Base-by-base conservation (phyloP, 2,888 invertebrate genomes). In the Andrena minutula region DNA sequence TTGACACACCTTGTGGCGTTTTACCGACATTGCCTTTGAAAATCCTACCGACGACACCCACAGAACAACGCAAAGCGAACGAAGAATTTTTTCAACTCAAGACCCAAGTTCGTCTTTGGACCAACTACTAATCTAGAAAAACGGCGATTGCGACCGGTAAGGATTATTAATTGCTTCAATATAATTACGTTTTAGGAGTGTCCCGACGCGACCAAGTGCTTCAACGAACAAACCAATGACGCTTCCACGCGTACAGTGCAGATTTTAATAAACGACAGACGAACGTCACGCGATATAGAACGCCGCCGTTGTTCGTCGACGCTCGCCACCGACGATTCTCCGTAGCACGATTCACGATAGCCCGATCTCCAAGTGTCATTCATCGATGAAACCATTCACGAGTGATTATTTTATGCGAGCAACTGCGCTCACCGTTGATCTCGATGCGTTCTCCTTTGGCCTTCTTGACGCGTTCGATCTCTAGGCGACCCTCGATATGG, bases 401-500 rank as follows among this genome's bases (percentile, higher is more conserved):
- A 51, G n/a, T 2, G 8, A 53, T 20, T 53, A n/a, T 53, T 53
- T 8, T 20, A 26, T 6, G 64, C 47, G 69, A 41, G 20, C 65
- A 10, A 53, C 47, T 66, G 60, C n/a, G 61, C 96, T 95, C 95
- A 97, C 97, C 96, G 94, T 96, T 95, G 91, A 97, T 96, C 94
- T 96, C 95, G 89, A 95, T 95, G 91, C 96, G 95, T 93, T 96
- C 96, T 87, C 95, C 94, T 89, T 95, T 95, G 75, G 96, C 95
- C 87, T 95, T 94, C 70, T 94, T 94, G 66, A 96, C 95, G 84
- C 95, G 95, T 82, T 95, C 94, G 68, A 95, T 94, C 94, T 98
- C 98, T 89, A 96, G 94, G 47, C 95, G 95, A 90, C 96, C 96
- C 94, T 98, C 98, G 89, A 98, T 96, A 91, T 96, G 96, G 94